These are phyloP conservation scores for Cyprinodon diabolis DNA, from an alignment of 2,797 vertebrate genomes.

Conservation along the genomic window DNA sequence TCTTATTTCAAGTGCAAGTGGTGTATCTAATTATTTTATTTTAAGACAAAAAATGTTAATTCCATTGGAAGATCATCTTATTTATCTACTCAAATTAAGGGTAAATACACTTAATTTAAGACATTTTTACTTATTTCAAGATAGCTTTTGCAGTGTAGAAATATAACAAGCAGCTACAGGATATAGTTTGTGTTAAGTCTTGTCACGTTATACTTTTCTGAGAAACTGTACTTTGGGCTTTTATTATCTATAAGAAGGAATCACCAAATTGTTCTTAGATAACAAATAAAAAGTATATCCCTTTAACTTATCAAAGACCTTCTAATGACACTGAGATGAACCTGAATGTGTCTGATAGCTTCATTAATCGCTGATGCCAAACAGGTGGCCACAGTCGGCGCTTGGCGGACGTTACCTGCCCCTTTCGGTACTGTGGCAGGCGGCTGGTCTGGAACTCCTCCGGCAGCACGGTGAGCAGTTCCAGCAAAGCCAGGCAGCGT, in stretches of 20 bases:
- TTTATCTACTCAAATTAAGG: too few species aligned
- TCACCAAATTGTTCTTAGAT: background rate
- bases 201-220: background rate
- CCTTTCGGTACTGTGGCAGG: constrained; percentile 93
- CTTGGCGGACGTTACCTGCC: constrained; percentile 84
- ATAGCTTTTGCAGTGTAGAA: too few species aligned
- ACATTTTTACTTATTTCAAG: too few species aligned
- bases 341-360: background rate
- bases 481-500: constrained; percentile 93
- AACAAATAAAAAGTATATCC: background rate
- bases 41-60: too few species aligned
- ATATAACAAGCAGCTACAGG: too few species aligned
- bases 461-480: constrained; percentile 95
- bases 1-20: too few species aligned
- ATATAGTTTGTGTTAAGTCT: background rate
- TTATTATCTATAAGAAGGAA: background rate
- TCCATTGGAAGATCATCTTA: too few species aligned
- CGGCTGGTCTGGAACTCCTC: constrained; percentile 99
- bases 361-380: background rate
- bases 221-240: background rate
- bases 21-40: too few species aligned
- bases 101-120: too few species aligned
- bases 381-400: background rate
- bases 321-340: background rate
- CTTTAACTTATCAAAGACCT: background rate